Evolutionary conservation across 2,113 vertebrate genomes (phyloP).

Genomic region (Muscicapa adusta): DNA sequence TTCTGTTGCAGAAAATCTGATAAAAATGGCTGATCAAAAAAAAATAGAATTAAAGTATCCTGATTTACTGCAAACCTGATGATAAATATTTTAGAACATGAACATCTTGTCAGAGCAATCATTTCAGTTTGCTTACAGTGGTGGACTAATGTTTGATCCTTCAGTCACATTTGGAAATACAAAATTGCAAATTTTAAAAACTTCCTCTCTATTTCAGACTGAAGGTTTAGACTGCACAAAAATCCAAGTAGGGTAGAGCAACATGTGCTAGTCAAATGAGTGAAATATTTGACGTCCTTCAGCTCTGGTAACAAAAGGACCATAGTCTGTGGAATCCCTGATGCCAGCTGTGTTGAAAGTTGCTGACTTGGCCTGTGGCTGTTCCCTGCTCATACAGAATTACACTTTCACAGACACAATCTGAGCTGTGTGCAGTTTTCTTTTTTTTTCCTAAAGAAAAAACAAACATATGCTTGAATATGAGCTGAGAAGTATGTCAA

Average conservation of each 20-base stretch:
- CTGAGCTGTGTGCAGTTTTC: not conserved
- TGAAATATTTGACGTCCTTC: not conserved
- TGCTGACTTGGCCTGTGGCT: slow-evolving; percentile 23
- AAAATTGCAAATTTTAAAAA: not conserved
- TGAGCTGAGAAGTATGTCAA: not conserved
- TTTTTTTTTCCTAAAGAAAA: not conserved
- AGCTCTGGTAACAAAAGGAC: slow-evolving; percentile 19
- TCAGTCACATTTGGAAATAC: not conserved
- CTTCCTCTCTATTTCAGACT: not conserved
- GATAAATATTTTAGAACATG: not conserved
- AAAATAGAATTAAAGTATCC: not conserved
- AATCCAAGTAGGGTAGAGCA: not conserved
- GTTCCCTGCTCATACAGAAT: not conserved
- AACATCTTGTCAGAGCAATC: not conserved
- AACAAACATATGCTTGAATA: not conserved
- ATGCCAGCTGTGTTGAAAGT: not conserved
- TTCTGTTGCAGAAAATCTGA: not conserved
- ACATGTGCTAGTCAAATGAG: slow-evolving; percentile 16
- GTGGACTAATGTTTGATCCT: not conserved
- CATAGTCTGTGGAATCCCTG: not conserved
- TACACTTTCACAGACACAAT: not conserved
- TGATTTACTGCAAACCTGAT: not conserved
- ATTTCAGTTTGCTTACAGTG: not conserved
- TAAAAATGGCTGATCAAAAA: not conserved
- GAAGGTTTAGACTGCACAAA: not conserved